Evolutionary conservation across 2,888 invertebrate species (phyloP).

Genomic region (Tachystola acroxantha): DNA sequence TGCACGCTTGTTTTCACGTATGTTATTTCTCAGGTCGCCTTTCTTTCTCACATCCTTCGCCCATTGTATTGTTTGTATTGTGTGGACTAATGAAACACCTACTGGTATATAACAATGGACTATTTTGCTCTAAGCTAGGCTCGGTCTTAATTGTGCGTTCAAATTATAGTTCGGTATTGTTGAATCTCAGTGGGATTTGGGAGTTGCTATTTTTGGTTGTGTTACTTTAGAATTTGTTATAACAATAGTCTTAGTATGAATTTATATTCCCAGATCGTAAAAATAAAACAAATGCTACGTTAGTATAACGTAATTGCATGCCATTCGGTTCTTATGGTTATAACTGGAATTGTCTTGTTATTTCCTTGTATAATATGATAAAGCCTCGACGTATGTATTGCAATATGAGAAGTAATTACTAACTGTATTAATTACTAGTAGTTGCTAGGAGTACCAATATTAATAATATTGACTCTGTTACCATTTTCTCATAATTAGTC

Average conservation of each 20-base stretch:
- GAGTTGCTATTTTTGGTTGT: background rate
- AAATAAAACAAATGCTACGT: too few species aligned
- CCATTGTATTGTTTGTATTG: slow-evolving; percentile 30
- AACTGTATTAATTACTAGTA: too few species aligned
- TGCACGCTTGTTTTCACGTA: slow-evolving; percentile 17
- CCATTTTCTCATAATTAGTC: too few species aligned
- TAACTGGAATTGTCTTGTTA: too few species aligned
- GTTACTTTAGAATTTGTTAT: too few species aligned
- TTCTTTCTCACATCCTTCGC: slow-evolving; percentile 42
- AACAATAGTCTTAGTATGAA: too few species aligned
- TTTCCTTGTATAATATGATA: background rate
- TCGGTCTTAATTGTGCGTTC: background rate
- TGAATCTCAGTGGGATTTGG: background rate
- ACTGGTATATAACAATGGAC: slow-evolving; percentile 28
- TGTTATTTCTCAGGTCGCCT: slow-evolving; percentile 33
- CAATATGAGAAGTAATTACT: too few species aligned
- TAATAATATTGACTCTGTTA: too few species aligned
- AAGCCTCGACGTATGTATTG: background rate
- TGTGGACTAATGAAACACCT: slow-evolving; percentile 27
- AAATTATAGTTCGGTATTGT: background rate
- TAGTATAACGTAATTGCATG: too few species aligned
- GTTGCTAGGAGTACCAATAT: too few species aligned
- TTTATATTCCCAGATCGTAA: too few species aligned
- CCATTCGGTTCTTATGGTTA: too few species aligned
- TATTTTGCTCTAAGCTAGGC: slow-evolving; percentile 25